Base-by-base conservation (phyloP, 2,888 invertebrate genomes). In the Penaeus monodon region DNA sequence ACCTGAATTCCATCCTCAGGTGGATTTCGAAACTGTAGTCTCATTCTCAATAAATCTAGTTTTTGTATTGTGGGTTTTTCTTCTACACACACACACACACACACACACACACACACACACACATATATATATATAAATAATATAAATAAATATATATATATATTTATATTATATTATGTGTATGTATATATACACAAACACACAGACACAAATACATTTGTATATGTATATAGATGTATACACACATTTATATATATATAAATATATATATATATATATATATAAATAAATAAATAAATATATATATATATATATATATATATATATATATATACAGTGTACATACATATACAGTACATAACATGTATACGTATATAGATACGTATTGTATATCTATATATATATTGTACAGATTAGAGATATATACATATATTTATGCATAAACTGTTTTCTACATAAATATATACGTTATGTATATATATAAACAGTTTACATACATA, bases 261-360 rank as follows among this genome's bases (percentile, higher is more conserved):
- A 24, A 73, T 73, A 73, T 73, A 24, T 73, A 73, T 73, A 73
- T 73, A 24, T 73, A 73, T 73, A 24, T 73, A 73, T 73, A 73
- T 73, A 24, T 73, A 73, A 3, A 73, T 73, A 24, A 24, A 73
- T 73, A 24, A 24, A 73, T 73, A 24, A 24, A 73, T 24, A 73
- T 73, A 73, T 73, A 24, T 17, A 20, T 24, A 73, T 73, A 73
- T 24, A 73, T 3, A 24, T 24, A 24, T 24, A 3, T 73, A 73
- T 73, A n/a, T n/a, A n/a, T n/a, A n/a, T n/a, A n/a, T n/a, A n/a
- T n/a, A n/a, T n/a, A n/a, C n/a, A n/a, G n/a, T n/a, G n/a, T n/a
- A n/a, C n/a, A n/a, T n/a, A n/a, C n/a, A n/a, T n/a, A n/a, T n/a
- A n/a, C n/a, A n/a, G n/a, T n/a, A n/a, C n/a, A n/a, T n/a, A n/a